phyloP scores from a whole-genome alignment of 2,888 invertebrate species.

The Mesochorus sp. region DNA sequence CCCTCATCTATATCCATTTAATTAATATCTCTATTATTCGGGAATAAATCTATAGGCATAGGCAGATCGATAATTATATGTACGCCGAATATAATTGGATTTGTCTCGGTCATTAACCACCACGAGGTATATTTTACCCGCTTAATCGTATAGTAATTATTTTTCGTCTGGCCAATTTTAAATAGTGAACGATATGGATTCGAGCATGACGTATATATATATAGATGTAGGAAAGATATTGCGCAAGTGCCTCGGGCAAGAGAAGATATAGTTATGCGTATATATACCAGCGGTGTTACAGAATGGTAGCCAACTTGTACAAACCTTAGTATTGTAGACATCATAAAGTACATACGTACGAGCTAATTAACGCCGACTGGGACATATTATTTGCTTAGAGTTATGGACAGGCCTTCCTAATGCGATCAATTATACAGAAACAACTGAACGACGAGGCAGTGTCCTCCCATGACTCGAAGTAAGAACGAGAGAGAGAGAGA shows the following conservation, averaged over 20 bases:
- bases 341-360: slow-evolving; percentile 43
- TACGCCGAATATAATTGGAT: background rate
- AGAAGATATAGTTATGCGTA: slow-evolving; percentile 18
- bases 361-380: slow-evolving; percentile 62
- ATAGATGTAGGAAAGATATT: slow-evolving; percentile 32
- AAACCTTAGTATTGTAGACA: slow-evolving; percentile 30
- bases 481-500: slow-evolving; percentile 29
- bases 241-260: slow-evolving; percentile 25
- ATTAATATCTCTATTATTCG: too few species aligned
- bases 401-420: slow-evolving; percentile 63
- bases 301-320: slow-evolving; percentile 32
- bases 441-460: slow-evolving; percentile 40
- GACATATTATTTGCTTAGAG: slow-evolving; percentile 62
- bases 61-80: too few species aligned
- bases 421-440: slow-evolving; percentile 63
- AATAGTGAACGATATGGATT: slow-evolving; percentile 27
- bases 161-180: slow-evolving; percentile 41
- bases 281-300: slow-evolving; percentile 19
- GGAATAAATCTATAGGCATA: too few species aligned
- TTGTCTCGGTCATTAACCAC: slow-evolving; percentile 12
- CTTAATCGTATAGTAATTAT: slow-evolving; percentile 13
- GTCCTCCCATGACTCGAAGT: slow-evolving; percentile 13
- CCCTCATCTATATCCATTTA: too few species aligned
- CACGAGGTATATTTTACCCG: background rate
- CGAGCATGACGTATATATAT: slow-evolving; percentile 17